A percentile compares a stretch with the other conserved stretches of the same genome.
These are phyloP conservation scores for Thumatha senex DNA, from an alignment of 2,888 invertebrate species.

Conservation along the genomic window DNA sequence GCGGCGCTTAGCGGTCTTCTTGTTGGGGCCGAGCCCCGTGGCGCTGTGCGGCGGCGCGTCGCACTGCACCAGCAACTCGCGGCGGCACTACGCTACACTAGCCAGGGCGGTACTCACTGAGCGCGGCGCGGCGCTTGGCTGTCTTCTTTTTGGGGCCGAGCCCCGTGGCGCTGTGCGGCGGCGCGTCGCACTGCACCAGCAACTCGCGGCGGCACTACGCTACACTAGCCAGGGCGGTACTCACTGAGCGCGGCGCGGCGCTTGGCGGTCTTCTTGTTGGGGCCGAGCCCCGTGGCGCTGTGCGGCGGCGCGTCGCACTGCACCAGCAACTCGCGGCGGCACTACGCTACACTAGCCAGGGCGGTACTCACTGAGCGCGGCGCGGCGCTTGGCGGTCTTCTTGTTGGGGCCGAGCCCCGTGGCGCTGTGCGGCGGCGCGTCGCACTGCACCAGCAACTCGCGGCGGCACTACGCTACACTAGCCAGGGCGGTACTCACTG, in stretches of 20 bases:
- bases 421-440: constrained; percentile 85
- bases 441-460: constrained; percentile 94
- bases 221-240: constrained; percentile 93
- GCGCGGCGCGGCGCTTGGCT: constrained; percentile 97
- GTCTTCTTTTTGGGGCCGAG: constrained; percentile 97
- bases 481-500: constrained; percentile 93
- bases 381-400: constrained; percentile 96
- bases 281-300: constrained; percentile 91
- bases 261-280: constrained; percentile 98
- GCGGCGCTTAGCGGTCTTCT: too few relatives aligned
- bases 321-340: constrained; percentile 95
- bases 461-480: constrained; percentile 93
- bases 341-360: constrained; percentile 92
- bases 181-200: constrained; percentile 89
- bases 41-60: too few relatives aligned
- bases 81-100: too few relatives aligned
- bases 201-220: constrained; percentile 95
- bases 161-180: constrained; percentile 88
- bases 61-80: too few relatives aligned
- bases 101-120: constrained; percentile 74
- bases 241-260: constrained; percentile 95
- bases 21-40: too few relatives aligned
- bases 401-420: constrained; percentile 96
- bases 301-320: constrained; percentile 85
- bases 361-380: constrained; percentile 94